A percentile compares a stretch with the other conserved stretches of the same genome.
Conservation (phyloP, 2,797 vertebrate species). For the Rhyacichthys aspro region DNA sequence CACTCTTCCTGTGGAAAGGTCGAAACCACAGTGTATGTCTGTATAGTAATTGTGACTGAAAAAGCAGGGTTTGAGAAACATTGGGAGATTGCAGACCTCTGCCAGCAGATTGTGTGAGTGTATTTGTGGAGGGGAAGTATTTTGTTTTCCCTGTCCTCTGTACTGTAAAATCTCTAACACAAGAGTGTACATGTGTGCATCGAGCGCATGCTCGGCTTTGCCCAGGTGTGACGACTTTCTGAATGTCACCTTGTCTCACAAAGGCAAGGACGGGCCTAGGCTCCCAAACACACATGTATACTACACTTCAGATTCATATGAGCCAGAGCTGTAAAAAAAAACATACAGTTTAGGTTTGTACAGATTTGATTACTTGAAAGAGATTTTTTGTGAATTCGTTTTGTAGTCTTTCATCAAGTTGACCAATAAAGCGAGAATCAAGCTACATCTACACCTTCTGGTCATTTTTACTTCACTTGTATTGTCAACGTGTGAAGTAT, state of each 20-base stretch:
- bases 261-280: conserved; percentile 30
- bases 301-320: conserved; percentile 76
- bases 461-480: conserved; percentile 18
- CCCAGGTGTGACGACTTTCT: conserved; percentile 31
- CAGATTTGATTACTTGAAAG: conserved; percentile 85
- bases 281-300: conserved; percentile 34
- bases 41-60: conserved; percentile 72
- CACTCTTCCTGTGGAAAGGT: conserved; percentile 69
- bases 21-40: conserved; percentile 69
- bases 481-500: too few relatives aligned
- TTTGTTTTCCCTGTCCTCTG: conserved; percentile 73
- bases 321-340: conserved; percentile 77
- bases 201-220: conserved; percentile 41
- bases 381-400: conserved; percentile 84
- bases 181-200: conserved; percentile 50
- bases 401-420: conserved; percentile 86
- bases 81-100: conserved; percentile 49
- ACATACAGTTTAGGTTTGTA: conserved; percentile 82
- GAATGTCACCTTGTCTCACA: conserved; percentile 26
- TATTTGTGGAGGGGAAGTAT: conserved; percentile 56
- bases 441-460: conserved; percentile 42
- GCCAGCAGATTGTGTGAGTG: conserved; percentile 64
- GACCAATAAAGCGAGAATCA: conserved; percentile 86
- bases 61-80: conserved; percentile 50
- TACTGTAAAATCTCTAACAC: conserved; percentile 78